phyloP scores from a whole-genome alignment of 2,797 vertebrate species.

The Muscicapa comitata region DNA sequence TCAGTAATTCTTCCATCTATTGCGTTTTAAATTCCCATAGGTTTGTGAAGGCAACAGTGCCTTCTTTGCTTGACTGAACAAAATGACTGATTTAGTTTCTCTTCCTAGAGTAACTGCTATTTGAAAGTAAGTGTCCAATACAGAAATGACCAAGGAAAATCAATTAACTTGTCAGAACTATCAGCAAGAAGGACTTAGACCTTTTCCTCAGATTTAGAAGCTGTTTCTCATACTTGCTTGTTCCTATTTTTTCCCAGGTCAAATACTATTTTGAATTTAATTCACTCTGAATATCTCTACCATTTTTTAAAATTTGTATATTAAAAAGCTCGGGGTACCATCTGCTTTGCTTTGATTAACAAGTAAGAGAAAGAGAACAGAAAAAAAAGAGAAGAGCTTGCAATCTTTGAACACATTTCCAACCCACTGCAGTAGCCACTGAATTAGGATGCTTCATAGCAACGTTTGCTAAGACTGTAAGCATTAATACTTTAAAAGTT shows the following conservation, averaged over 20 bases:
- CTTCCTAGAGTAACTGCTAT: neutral
- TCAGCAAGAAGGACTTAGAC: neutral
- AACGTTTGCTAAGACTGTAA: neutral
- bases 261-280: neutral
- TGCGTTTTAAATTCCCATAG: neutral
- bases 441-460: neutral
- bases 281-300: neutral
- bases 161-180: neutral
- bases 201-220: neutral
- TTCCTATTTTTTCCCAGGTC: neutral
- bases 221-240: neutral
- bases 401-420: neutral
- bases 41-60: neutral
- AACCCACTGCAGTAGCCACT: neutral
- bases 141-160: neutral
- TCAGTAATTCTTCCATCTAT: neutral
- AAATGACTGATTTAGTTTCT: neutral
- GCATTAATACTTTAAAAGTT: neutral
- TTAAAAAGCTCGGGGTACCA: neutral
- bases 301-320: neutral
- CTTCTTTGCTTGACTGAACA: neutral
- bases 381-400: neutral
- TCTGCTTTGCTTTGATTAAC: neutral
- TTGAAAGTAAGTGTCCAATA: neutral
- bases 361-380: neutral